Evolutionary conservation across 37 sponge, comb jelly and placozoan species (phyloP).

Genomic region (Lycopodina hypogea): DNA sequence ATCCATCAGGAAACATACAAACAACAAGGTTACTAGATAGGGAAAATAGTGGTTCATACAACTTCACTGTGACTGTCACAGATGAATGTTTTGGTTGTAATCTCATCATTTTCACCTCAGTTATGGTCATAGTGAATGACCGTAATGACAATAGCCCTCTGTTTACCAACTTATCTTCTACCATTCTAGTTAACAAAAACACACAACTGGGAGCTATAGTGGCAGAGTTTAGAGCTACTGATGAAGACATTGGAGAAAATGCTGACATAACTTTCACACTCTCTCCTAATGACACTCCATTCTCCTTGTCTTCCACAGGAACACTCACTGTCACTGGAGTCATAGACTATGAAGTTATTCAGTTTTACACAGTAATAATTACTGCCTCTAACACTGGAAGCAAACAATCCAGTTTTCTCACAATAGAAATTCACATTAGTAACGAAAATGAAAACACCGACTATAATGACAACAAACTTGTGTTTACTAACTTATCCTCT

Average conservation of each 20-base stretch:
- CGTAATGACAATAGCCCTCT: constrained; percentile 68
- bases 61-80: constrained; percentile 15
- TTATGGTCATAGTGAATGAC: constrained; percentile 38
- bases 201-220: not conserved
- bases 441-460: too few species aligned
- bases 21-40: constrained; percentile 26
- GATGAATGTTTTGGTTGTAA: constrained; percentile 36
- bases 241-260: constrained; percentile 65
- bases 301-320: not conserved
- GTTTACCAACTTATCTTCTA: constrained; percentile 23
- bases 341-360: constrained; percentile 32
- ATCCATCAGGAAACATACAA: constrained; percentile 19
- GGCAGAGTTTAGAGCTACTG: constrained; percentile 40
- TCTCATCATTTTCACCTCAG: constrained; percentile 4
- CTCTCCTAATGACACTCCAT: constrained; percentile 36
- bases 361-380: constrained; percentile 15
- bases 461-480: constrained; percentile 64
- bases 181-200: constrained; percentile 23
- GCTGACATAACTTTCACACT: too few species aligned
- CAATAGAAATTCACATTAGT: too few species aligned
- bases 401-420: not conserved
- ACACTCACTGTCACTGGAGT: constrained; percentile 13
- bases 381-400: constrained; percentile 42
- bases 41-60: constrained; percentile 8
- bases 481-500: constrained; percentile 22